Conservation (phyloP, 2,113 vertebrate genomes). For the Oryzias curvinotus region DNA sequence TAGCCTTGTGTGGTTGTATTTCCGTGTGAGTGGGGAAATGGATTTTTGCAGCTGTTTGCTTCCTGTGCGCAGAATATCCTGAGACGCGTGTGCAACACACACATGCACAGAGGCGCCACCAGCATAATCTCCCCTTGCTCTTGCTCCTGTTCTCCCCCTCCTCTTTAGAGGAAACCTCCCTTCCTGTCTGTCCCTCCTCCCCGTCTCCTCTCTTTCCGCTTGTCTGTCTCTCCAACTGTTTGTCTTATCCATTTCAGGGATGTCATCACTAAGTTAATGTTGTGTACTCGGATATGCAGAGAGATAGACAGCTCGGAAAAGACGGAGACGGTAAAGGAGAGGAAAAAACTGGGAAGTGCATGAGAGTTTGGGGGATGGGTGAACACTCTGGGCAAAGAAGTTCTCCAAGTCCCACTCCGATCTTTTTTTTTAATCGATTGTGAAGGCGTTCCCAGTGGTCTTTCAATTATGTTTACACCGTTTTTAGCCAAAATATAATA, state of each 20-base stretch:
- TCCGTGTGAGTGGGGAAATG: slow-evolving; percentile 38
- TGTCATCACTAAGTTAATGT: slow-evolving; percentile 62
- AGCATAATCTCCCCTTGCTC: slow-evolving; percentile 75
- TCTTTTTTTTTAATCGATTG: too few relatives aligned
- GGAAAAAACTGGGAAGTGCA: slow-evolving; percentile 23
- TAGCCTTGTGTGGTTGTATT: slow-evolving; percentile 35
- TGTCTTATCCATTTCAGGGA: slow-evolving; percentile 54
- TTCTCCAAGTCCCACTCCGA: slow-evolving; percentile 17
- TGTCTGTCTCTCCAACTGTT: slow-evolving; percentile 44
- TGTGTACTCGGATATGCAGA: slow-evolving; percentile 56
- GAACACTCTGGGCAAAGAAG: slow-evolving; percentile 20
- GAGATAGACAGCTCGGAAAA: slow-evolving; percentile 26
- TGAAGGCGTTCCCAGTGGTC: too few relatives aligned
- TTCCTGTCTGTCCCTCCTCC: slow-evolving; percentile 77
- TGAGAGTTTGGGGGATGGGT: slow-evolving; percentile 25
- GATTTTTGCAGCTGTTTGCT: slow-evolving; percentile 74
- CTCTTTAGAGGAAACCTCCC: slow-evolving; percentile 77
- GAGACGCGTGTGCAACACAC: slow-evolving; percentile 53
- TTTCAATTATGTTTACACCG: too few relatives aligned
- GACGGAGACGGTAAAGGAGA: slow-evolving; percentile 6
- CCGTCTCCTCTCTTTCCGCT: slow-evolving; percentile 75
- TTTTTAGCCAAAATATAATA: too few relatives aligned
- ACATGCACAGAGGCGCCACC: slow-evolving; percentile 73
- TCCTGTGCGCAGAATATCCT: slow-evolving; percentile 75
- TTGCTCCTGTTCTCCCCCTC: slow-evolving; percentile 57